Evolutionary conservation across 2,113 vertebrate genomes (phyloP).

Genomic region (Vulpes ferrilata): DNA sequence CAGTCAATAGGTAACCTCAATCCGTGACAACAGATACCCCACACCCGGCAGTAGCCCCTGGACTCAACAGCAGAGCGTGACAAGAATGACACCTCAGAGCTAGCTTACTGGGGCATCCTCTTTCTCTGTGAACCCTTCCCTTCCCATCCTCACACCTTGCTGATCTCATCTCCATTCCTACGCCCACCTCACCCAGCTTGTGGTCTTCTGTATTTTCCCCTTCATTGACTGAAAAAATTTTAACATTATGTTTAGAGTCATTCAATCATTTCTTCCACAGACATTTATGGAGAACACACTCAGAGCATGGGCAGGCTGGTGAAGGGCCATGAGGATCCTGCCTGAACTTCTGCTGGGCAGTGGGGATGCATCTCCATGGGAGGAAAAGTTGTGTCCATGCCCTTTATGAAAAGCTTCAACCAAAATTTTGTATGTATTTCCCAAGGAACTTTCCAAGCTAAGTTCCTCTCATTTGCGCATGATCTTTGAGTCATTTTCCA

Average conservation of each 20-base stretch:
- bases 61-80: neutral
- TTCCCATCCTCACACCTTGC: fast-evolving
- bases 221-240: neutral
- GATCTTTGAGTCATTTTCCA: neutral
- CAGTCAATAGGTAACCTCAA: neutral
- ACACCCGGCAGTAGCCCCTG: neutral
- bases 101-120: neutral
- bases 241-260: neutral
- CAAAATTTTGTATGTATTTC: neutral
- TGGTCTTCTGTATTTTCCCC: neutral
- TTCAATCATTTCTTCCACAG: neutral
- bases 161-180: neutral
- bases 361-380: too few species aligned
- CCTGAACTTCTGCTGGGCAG: neutral
- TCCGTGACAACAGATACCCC: neutral
- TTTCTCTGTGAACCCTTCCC: neutral
- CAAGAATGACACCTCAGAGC: neutral
- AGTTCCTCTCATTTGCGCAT: neutral
- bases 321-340: neutral
- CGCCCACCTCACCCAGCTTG: neutral
- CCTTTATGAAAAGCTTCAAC: neutral
- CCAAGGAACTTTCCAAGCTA: neutral
- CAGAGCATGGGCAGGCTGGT: neutral
- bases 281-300: neutral
- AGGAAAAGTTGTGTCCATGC: neutral